Percentiles rank a stretch among this genome's conserved stretches.
phyloP scores from a whole-genome alignment of 2,113 vertebrate genomes.

The Phoxinus phoxinus region DNA sequence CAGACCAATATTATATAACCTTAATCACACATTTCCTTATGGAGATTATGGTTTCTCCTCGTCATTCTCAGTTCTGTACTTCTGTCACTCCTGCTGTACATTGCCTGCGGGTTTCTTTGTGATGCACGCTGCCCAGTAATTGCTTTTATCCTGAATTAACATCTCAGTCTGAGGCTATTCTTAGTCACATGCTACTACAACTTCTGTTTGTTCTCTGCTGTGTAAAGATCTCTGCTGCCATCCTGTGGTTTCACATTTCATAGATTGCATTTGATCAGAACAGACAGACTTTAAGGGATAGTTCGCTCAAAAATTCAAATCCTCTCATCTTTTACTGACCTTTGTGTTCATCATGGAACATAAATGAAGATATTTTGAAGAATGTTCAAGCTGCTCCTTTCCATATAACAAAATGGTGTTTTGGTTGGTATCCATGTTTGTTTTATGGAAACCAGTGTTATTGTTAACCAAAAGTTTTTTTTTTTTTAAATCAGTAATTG shows the following conservation, averaged over 20 bases:
- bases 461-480: neutral
- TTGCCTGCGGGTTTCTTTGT: neutral
- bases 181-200: slow-evolving; percentile 11
- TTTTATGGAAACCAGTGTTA: neutral
- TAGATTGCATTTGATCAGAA: neutral
- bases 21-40: neutral
- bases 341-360: neutral
- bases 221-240: slow-evolving; percentile 44
- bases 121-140: neutral
- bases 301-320: neutral
- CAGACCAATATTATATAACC: neutral
- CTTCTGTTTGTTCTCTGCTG: neutral
- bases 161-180: neutral
- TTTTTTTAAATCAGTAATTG: too few relatives aligned
- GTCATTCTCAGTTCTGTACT: neutral
- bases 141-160: slow-evolving; percentile 4
- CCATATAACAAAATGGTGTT: neutral
- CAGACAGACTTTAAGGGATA: neutral
- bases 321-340: neutral
- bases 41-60: neutral
- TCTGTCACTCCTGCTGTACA: neutral
- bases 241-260: slow-evolving; percentile 35
- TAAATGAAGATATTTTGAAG: neutral
- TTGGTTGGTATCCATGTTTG: neutral
- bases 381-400: neutral